These are phyloP conservation scores for Zosterops japonicus DNA, from an alignment of 2,113 vertebrate species.

Conservation along the genomic window DNA sequence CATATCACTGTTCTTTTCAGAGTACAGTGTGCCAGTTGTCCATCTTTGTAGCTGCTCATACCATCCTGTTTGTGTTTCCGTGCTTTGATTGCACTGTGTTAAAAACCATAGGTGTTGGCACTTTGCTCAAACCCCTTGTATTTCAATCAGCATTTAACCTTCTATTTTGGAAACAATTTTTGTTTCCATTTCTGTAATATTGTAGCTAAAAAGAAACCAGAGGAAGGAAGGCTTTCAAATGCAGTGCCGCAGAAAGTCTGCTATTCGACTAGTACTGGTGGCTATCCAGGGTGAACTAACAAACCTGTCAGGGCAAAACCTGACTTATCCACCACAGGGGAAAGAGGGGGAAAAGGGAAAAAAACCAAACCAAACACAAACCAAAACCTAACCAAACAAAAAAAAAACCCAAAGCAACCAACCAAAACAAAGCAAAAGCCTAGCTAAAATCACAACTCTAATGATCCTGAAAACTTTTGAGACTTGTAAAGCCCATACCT, in stretches of 20 bases:
- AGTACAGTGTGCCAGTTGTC: not conserved
- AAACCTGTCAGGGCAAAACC: not conserved
- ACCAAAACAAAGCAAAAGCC: rapidly evolving
- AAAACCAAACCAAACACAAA: not conserved
- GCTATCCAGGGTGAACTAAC: not conserved
- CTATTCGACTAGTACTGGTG: not conserved
- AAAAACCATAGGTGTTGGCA: not conserved
- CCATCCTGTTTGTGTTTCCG: not conserved
- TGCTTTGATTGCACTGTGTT: not conserved
- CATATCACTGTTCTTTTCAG: not conserved
- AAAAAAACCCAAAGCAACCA: not conserved
- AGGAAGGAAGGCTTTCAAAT: not conserved
- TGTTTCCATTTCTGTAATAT: not conserved
- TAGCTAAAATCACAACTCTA: not conserved
- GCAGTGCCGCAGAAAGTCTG: not conserved
- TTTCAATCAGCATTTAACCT: not conserved
- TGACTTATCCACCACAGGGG: not conserved
- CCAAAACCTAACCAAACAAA: not conserved
- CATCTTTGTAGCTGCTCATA: not conserved
- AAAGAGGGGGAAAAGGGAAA: not conserved
- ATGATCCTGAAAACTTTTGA: not conserved
- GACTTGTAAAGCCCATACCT: not conserved
- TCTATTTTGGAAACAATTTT: not conserved
- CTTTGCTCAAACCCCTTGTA: not conserved
- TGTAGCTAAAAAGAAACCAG: not conserved